These are phyloP conservation scores for Procambarus virginalis DNA, from an alignment of 1,140 invertebrate species.

Conservation along the genomic window DNA sequence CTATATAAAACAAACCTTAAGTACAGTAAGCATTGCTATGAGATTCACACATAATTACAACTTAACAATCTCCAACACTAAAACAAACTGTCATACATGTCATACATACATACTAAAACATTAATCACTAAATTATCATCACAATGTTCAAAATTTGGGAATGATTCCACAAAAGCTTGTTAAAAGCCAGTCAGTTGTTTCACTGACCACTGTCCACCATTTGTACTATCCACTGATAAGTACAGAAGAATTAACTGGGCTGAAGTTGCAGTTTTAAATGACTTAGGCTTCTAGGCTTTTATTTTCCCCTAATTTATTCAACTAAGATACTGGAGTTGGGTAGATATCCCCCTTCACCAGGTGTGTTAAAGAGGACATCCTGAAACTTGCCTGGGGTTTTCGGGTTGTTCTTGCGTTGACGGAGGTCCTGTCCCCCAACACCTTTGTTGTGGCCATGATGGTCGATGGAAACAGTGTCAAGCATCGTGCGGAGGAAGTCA, in stretches of 20 bases:
- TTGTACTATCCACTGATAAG: constrained; percentile 55
- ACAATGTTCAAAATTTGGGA: background rate
- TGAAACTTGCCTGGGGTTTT: constrained; percentile 65
- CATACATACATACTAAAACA: background rate
- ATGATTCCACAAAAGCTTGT: constrained; percentile 1
- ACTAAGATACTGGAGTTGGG: constrained; percentile 64
- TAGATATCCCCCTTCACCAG: constrained; percentile 56
- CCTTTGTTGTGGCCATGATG: constrained; percentile 53
- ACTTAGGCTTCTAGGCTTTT: background rate
- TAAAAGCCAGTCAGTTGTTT: constrained; percentile 8
- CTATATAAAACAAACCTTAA: constrained; percentile 41
- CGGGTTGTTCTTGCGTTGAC: constrained; percentile 56
- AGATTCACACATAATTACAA: constrained; percentile 5
- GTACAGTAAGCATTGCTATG: constrained; percentile 31
- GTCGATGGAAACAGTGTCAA: constrained; percentile 58
- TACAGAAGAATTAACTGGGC: constrained; percentile 4
- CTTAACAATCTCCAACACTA: constrained; percentile 1
- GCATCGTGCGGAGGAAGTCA: constrained; percentile 52
- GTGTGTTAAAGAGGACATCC: constrained; percentile 60
- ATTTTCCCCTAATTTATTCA: constrained; percentile 46
- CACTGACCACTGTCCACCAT: background rate
- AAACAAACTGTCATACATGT: background rate
- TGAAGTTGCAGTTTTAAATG: background rate
- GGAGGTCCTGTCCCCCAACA: constrained; percentile 36
- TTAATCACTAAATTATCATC: background rate